These are phyloP conservation scores for Nomia melanderi DNA, from an alignment of 1,140 invertebrate genomes.

Conservation along the genomic window DNA sequence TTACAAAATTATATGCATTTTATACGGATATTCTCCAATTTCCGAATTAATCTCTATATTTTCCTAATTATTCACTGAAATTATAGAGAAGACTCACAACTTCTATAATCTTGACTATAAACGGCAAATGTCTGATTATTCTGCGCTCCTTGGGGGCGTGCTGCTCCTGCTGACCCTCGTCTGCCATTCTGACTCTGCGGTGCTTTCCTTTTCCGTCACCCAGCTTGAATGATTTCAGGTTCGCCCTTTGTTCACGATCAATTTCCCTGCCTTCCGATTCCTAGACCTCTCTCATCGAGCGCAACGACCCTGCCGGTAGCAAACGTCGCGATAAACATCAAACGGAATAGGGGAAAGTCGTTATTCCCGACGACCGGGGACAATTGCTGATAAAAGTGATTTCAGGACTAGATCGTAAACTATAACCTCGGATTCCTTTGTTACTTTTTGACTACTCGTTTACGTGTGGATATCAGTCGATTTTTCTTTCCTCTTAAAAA, in stretches of 20 bases:
- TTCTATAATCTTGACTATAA: conserved; percentile 78
- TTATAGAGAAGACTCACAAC: conserved; percentile 71
- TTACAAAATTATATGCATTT: too few relatives aligned
- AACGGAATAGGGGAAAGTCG: neutral
- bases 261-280: conserved; percentile 12
- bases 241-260: conserved; percentile 49
- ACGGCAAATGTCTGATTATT: conserved; percentile 69
- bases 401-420: neutral
- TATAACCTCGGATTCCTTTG: neutral
- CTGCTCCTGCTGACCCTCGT: conserved; percentile 73
- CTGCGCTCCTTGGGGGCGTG: conserved; percentile 71
- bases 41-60: too few relatives aligned
- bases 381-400: conserved; percentile 4
- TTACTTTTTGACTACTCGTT: neutral
- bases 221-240: conserved; percentile 72
- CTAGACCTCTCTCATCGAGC: conserved; percentile 19
- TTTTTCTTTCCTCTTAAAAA: too few relatives aligned
- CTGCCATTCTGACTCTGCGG: conserved; percentile 79
- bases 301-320: conserved; percentile 29
- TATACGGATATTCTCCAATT: too few relatives aligned
- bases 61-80: too few relatives aligned
- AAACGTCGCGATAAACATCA: conserved; percentile 47
- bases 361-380: neutral
- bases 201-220: conserved; percentile 78
- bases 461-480: too few relatives aligned